Conservation (phyloP, 2,888 invertebrate species). For the Tetranychus piercei region DNA sequence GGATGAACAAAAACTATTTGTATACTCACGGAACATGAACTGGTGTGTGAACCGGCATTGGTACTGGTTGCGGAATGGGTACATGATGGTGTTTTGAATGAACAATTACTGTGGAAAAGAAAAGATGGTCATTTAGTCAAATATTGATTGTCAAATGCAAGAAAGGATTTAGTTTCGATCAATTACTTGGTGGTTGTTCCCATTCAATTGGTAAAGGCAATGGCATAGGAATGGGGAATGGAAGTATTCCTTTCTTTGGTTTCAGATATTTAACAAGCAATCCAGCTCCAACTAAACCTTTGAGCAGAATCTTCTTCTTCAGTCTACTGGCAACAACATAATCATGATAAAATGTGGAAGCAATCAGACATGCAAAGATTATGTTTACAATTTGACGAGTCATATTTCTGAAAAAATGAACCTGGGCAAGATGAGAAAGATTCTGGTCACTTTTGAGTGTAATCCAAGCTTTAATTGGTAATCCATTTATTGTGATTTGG, state of each 20-base stretch:
- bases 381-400: neutral
- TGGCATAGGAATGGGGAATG: slow-evolving; percentile 10
- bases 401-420: neutral
- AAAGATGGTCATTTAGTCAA: neutral
- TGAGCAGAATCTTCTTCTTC: slow-evolving; percentile 12
- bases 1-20: neutral
- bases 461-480: too few relatives aligned
- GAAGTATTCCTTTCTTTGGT: slow-evolving; percentile 14
- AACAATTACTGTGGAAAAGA: slow-evolving; percentile 5
- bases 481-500: too few relatives aligned
- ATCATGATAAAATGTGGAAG: slow-evolving; percentile 1
- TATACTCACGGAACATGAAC: slow-evolving; percentile 13
- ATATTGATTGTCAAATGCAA: neutral
- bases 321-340: neutral
- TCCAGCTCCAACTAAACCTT: slow-evolving; percentile 12
- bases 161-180: neutral
- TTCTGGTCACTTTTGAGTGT: neutral
- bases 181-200: slow-evolving; percentile 13
- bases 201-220: slow-evolving; percentile 14
- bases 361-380: neutral
- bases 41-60: slow-evolving; percentile 3
- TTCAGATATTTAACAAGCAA: slow-evolving; percentile 13
- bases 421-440: neutral
- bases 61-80: slow-evolving; percentile 8
- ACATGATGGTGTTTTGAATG: slow-evolving; percentile 10